Evolutionary conservation across 2,113 vertebrate species (phyloP).

Genomic region (Centropus bengalensis): DNA sequence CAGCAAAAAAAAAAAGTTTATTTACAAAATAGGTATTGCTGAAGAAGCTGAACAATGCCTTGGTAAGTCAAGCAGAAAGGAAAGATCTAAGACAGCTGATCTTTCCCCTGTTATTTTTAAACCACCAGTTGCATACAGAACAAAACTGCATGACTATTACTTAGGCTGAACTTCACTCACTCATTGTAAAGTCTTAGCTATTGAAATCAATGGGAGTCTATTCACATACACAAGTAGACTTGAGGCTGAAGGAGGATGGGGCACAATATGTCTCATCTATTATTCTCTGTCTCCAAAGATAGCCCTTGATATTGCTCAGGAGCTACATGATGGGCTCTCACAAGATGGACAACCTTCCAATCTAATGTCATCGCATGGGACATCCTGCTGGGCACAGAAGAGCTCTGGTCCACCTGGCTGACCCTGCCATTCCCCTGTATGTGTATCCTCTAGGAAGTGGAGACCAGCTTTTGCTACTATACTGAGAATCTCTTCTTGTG

Average conservation of each 20-base stretch:
- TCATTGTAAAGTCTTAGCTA: not conserved
- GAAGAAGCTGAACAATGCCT: not conserved
- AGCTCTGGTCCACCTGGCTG: conserved; percentile 23
- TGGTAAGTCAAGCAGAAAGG: not conserved
- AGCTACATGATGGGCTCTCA: not conserved
- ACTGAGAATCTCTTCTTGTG: not conserved
- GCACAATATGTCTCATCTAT: not conserved
- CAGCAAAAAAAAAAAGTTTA: conserved; percentile 24
- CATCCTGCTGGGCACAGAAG: conserved; percentile 25
- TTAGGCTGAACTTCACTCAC: not conserved
- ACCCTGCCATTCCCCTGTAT: not conserved
- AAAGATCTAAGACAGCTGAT: not conserved
- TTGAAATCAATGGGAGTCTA: not conserved
- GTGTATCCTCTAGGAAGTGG: not conserved
- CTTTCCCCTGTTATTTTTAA: not conserved
- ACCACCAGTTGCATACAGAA: not conserved
- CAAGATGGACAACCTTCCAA: not conserved
- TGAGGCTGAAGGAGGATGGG: not conserved
- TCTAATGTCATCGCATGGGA: conserved; percentile 20
- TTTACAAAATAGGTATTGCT: conserved; percentile 23
- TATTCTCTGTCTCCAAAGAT: conserved; percentile 3
- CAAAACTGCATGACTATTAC: not conserved
- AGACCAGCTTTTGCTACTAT: not conserved
- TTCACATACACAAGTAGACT: not conserved
- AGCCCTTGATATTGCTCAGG: not conserved